Percentiles rank a stretch among this genome's conserved stretches.
phyloP scores from a whole-genome alignment of 2,888 invertebrate species.

The Acanthacorydalis orientalis region DNA sequence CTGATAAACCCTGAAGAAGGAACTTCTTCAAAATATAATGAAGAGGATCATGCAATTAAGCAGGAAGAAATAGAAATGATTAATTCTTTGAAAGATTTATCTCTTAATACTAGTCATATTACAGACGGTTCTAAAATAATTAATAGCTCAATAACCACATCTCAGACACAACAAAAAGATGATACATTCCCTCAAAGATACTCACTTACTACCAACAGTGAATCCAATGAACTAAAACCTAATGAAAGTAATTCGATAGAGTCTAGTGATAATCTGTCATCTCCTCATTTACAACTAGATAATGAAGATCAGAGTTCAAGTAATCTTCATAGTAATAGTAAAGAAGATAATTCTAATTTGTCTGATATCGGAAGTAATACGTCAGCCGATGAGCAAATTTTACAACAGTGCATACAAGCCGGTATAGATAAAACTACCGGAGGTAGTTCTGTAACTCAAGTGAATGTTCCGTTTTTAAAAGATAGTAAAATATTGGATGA shows the following conservation, averaged over 20 bases:
- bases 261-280: too few species aligned
- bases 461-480: background rate
- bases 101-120: too few species aligned
- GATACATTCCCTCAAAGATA: background rate
- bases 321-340: background rate
- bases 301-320: too few species aligned
- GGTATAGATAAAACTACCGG: slow-evolving; percentile 21
- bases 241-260: background rate
- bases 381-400: slow-evolving; percentile 14
- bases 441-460: slow-evolving; percentile 3
- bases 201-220: background rate
- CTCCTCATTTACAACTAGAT: too few species aligned
- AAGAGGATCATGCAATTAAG: background rate
- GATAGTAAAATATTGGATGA: background rate
- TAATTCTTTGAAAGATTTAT: too few species aligned
- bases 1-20: background rate
- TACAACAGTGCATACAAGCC: slow-evolving; percentile 25
- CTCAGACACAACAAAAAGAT: background rate
- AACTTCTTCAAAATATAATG: background rate
- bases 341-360: background rate
- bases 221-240: background rate
- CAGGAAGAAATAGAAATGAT: too few species aligned
- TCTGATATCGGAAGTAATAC: background rate
- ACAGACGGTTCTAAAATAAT: too few species aligned
- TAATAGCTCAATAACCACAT: background rate